These are phyloP conservation scores for Belonocnema kinseyi DNA, from an alignment of 1,140 invertebrate genomes.

Conservation along the genomic window DNA sequence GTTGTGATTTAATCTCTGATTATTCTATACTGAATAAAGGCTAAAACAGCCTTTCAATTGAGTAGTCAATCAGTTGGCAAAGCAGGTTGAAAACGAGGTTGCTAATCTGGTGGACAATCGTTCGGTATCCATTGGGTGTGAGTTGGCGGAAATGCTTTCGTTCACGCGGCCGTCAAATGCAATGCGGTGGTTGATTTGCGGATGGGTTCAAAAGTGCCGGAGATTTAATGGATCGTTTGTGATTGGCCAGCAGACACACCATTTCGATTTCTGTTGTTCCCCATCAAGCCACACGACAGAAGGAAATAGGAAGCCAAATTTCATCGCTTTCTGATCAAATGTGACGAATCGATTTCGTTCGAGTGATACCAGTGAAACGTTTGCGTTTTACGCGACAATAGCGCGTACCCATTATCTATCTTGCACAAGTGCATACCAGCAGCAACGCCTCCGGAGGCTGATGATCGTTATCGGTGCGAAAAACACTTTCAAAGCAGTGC, in stretches of 20 bases:
- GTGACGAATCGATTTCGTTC: conserved; percentile 24
- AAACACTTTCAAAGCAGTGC: background rate
- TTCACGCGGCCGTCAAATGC: conserved; percentile 25
- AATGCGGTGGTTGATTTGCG: conserved; percentile 29
- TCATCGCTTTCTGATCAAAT: conserved; percentile 21
- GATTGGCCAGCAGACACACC: conserved; percentile 19
- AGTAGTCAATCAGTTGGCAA: conserved; percentile 14
- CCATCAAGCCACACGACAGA: conserved; percentile 23
- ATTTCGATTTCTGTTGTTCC: conserved; percentile 14
- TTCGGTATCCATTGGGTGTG: conserved; percentile 4
- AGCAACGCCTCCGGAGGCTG: conserved; percentile 6
- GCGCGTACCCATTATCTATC: conserved; percentile 9
- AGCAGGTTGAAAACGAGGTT: background rate
- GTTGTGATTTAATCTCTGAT: too few species aligned
- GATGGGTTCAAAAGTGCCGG: conserved; percentile 18
- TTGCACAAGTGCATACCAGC: background rate
- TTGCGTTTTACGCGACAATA: conserved; percentile 27
- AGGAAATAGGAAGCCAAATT: conserved; percentile 26
- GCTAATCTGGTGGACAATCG: conserved; percentile 24
- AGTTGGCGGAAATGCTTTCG: conserved; percentile 19
- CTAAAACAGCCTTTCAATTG: background rate
- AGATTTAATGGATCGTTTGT: conserved; percentile 29
- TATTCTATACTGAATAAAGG: too few species aligned
- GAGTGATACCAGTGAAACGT: conserved; percentile 19
- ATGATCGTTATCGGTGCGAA: conserved; percentile 7